Base-by-base conservation (phyloP, 2,113 vertebrate genomes). In the Egretta garzetta region DNA sequence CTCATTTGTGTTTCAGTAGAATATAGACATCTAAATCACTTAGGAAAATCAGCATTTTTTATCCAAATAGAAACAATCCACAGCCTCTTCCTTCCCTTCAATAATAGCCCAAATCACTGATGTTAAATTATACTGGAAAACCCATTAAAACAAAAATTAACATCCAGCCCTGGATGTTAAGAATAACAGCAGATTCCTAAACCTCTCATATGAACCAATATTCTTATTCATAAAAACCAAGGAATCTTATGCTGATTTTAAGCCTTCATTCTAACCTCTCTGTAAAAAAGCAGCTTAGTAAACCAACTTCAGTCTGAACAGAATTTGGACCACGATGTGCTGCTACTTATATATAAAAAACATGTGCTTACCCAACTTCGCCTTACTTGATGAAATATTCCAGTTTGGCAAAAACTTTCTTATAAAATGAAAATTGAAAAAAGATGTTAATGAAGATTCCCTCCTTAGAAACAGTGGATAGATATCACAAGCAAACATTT, bases 361-460 rank as follows among this genome's bases (percentile, higher is more conserved):
- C 58, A 75, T 33, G 39, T 93, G 91, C 95, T 95, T 95, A 93
- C 95, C 94, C 72, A 90, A 1, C 55, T 93, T 93, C 39, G 30
- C 68, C 70, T 96, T 73, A 92, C 35, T 88, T 89, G 95, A 89
- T 94, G 92, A 63, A 86, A 77, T 62, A 55, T 87, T 88, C 93
- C 91, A 66, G 53, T 89, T 88, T 94, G 84, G 67, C 62, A 85
- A 30, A 39, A 84, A 39, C 58, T 68, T 9, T 77, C 91, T 68
- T 59, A 49, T 93, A 85, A 95, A 93, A 92, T 45, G 12, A 94
- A 94, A 79, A 86, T 85, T 73, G 66, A 68, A 81, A 91, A 64
- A 66, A 89, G 56, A 52, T 0, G 1, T 49, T 72, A 88, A 81
- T 87, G 94, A 93, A 87, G 81, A 87, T 49, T 88, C 9, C 17